These are phyloP conservation scores for Ascaphus truei DNA, from an alignment of 2,113 vertebrate species.

Conservation along the genomic window DNA sequence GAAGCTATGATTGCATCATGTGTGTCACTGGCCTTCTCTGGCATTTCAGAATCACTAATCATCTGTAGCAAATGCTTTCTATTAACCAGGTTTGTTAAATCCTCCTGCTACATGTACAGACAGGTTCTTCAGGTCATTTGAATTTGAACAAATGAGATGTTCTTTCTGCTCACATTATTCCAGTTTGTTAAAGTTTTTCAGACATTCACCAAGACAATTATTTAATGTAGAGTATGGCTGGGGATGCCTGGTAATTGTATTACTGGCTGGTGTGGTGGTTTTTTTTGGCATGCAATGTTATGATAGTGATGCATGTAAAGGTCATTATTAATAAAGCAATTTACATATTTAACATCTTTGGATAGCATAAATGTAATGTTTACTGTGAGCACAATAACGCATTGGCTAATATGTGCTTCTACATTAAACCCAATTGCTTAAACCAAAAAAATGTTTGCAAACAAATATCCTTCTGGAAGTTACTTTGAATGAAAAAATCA, in stretches of 20 bases:
- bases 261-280: not conserved
- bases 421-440: too few species aligned
- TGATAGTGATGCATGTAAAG: not conserved
- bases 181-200: conserved; percentile 9
- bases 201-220: conserved; percentile 14
- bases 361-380: too few species aligned
- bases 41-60: conserved; percentile 17
- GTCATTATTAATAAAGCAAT: too few species aligned
- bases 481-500: too few species aligned
- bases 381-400: too few species aligned
- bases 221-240: not conserved
- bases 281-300: conserved; percentile 6
- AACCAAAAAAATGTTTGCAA: too few species aligned
- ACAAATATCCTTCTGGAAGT: too few species aligned
- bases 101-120: conserved; percentile 1
- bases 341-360: too few species aligned
- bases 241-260: not conserved
- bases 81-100: conserved; percentile 3
- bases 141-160: conserved; percentile 24
- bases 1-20: not conserved
- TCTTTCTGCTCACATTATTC: conserved; percentile 7
- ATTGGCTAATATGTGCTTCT: too few species aligned
- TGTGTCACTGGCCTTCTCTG: not conserved
- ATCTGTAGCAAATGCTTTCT: not conserved
- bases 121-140: conserved; percentile 24